A percentile compares a stretch with the other conserved stretches of the same genome.
phyloP scores from a whole-genome alignment of 2,113 vertebrate genomes.

The Eleginops maclovinus region DNA sequence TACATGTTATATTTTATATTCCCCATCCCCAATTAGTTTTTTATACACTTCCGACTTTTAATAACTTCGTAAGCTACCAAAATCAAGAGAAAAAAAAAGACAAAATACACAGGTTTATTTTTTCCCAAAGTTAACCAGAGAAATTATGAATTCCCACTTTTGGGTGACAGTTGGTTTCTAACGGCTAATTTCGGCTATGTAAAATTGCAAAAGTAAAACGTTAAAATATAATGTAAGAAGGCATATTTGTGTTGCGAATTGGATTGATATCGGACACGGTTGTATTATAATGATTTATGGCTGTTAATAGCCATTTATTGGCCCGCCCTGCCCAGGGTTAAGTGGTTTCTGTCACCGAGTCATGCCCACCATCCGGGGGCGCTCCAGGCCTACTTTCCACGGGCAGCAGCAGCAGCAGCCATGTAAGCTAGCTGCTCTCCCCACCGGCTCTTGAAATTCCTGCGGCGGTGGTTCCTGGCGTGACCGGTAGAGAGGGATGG shows the following conservation, averaged over 20 bases:
- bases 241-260: not conserved
- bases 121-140: not conserved
- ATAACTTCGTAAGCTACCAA: not conserved
- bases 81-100: not conserved
- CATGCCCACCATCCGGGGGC: constrained; percentile 51
- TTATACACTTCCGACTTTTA: not conserved
- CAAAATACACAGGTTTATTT: no score
- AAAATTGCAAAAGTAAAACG: not conserved
- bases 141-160: not conserved
- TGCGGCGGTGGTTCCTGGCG: constrained; percentile 77
- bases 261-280: not conserved
- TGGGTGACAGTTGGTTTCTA: not conserved
- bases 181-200: not conserved
- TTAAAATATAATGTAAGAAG: not conserved
- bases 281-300: not conserved
- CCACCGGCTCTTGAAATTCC: constrained; percentile 62
- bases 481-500: constrained; percentile 78
- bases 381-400: constrained; percentile 52
- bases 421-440: not conserved
- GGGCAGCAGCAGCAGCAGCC: constrained; percentile 27
- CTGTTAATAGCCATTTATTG: not conserved
- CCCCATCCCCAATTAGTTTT: not conserved
- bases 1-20: constrained; percentile 6
- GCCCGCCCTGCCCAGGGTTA: not conserved
- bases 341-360: constrained; percentile 14